Evolutionary conservation across 2,888 invertebrate genomes (phyloP).

Genomic region (Brachyopa scutellaris): DNA sequence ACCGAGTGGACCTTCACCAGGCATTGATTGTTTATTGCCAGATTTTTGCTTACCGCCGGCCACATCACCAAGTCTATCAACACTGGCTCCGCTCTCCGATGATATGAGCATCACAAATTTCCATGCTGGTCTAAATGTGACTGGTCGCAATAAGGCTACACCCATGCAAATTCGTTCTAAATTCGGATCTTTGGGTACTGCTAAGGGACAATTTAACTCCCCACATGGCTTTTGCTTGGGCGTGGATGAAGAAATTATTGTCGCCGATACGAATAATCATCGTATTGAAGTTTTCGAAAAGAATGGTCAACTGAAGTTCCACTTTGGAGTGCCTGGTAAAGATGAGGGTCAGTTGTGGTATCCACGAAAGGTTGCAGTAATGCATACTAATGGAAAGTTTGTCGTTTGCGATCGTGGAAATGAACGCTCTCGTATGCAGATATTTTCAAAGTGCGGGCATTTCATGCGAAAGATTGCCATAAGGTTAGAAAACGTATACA

Average conservation of each 20-base stretch:
- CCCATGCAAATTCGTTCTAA: constrained; percentile 95
- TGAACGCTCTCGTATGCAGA: constrained; percentile 98
- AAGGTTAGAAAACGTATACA: constrained; percentile 79
- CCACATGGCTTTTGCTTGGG: constrained; percentile 98
- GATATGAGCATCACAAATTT: constrained; percentile 82
- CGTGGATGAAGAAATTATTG: constrained; percentile 96
- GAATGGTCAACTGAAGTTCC: constrained; percentile 94
- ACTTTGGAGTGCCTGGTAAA: constrained; percentile 96
- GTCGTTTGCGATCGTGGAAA: constrained; percentile 99
- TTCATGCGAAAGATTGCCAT: constrained; percentile 97
- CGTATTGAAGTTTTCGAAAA: constrained; percentile 98
- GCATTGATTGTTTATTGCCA: constrained; percentile 84
- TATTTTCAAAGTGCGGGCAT: constrained; percentile 97
- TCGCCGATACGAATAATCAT: constrained; percentile 98
- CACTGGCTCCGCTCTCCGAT: constrained; percentile 82
- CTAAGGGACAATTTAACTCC: constrained; percentile 97
- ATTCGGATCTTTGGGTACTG: constrained; percentile 96
- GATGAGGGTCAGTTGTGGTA: constrained; percentile 99
- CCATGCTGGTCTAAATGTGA: constrained; percentile 83
- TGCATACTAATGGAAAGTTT: constrained; percentile 92
- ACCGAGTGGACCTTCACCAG: constrained; percentile 85
- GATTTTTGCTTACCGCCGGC: constrained; percentile 85
- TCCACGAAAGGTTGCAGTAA: constrained; percentile 96
- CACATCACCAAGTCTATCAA: constrained; percentile 84
- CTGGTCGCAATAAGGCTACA: constrained; percentile 88